Percentiles rank a stretch among this genome's conserved stretches.
Conservation (phyloP, 2,888 invertebrate genomes). For the Xestia ashworthii region DNA sequence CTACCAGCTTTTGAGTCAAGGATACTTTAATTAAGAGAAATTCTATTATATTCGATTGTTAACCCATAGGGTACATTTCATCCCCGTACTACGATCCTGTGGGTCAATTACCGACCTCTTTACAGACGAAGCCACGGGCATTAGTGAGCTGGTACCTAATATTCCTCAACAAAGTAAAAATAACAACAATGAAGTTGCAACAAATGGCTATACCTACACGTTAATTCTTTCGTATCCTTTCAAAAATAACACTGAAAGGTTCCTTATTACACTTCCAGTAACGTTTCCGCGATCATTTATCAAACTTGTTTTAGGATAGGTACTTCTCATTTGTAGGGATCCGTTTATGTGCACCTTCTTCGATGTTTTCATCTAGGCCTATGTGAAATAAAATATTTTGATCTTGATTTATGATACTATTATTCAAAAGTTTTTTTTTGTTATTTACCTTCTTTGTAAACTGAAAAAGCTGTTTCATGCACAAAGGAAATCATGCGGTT, state of each 20-base stretch:
- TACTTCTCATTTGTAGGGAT: slow-evolving; percentile 58
- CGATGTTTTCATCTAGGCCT: too few species aligned
- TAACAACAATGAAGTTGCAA: slow-evolving; percentile 13
- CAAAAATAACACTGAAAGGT: slow-evolving; percentile 37
- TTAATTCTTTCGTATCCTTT: slow-evolving; percentile 10
- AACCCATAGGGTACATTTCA: neutral
- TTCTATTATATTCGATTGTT: too few species aligned
- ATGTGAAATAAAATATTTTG: too few species aligned
- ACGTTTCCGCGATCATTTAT: slow-evolving; percentile 61
- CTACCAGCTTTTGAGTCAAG: neutral
- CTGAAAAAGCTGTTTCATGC: neutral
- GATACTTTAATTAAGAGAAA: too few species aligned
- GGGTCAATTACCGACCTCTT: neutral
- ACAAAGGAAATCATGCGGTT: too few species aligned
- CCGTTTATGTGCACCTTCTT: too few species aligned
- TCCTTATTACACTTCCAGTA: slow-evolving; percentile 19
- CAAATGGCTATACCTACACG: slow-evolving; percentile 18
- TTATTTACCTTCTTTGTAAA: neutral
- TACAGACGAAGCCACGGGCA: too few species aligned
- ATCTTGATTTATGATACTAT: too few species aligned
- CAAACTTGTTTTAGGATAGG: slow-evolving; percentile 55
- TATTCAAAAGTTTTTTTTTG: neutral
- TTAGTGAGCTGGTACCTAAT: neutral
- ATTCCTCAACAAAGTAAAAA: neutral
- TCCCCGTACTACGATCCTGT: neutral